A percentile compares a stretch with the other conserved stretches of the same genome.
Evolutionary conservation across 2,888 invertebrate genomes (phyloP).

Genomic region (Bimastos eiseni): DNA sequence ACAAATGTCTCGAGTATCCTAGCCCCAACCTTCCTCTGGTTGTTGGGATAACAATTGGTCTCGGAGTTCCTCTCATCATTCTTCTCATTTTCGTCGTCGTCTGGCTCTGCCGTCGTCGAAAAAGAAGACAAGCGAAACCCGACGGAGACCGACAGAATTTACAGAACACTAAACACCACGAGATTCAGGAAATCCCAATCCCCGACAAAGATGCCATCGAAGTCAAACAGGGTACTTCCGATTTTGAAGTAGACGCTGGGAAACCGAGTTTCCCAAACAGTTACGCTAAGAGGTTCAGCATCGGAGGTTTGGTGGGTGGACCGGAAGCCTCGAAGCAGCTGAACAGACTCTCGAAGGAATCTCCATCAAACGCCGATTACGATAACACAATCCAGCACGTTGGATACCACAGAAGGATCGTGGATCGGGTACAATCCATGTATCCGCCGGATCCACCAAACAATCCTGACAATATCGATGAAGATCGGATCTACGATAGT

Average conservation of each 20-base stretch:
- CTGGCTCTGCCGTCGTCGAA: neutral
- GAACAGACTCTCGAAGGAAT: too few species aligned
- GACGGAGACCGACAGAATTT: neutral
- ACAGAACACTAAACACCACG: neutral
- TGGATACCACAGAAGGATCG: neutral
- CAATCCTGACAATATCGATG: neutral
- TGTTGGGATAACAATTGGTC: neutral
- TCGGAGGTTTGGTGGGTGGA: neutral
- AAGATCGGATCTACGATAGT: neutral
- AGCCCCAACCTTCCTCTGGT: neutral
- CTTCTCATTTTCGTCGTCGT: neutral
- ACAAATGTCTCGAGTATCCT: neutral
- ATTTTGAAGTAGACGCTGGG: neutral
- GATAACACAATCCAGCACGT: neutral
- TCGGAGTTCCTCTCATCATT: neutral
- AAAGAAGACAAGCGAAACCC: neutral
- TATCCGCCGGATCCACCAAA: neutral
- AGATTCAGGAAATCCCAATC: neutral
- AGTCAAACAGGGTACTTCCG: neutral
- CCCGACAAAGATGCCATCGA: neutral
- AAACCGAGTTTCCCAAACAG: neutral
- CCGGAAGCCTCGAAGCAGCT: neutral
- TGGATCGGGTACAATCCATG: neutral
- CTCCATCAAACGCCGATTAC: too few species aligned
- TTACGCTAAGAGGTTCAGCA: neutral